These are phyloP conservation scores for Ceratitis capitata DNA, from an alignment of 1,140 invertebrate species.

Conservation along the genomic window DNA sequence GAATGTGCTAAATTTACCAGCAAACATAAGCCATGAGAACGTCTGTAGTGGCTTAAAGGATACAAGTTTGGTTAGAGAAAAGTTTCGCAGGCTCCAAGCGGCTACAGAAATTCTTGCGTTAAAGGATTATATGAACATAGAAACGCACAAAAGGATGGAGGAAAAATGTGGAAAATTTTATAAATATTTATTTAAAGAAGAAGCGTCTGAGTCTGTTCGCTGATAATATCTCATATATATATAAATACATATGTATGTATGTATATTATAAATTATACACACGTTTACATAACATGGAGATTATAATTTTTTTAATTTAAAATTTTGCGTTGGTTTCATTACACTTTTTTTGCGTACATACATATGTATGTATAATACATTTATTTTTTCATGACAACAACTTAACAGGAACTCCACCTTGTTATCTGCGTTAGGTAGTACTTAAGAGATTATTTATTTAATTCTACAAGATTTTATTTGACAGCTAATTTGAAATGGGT, in stretches of 20 bases:
- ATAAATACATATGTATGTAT: no score
- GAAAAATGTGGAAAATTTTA: no score
- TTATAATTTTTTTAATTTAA: not conserved
- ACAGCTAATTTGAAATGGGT: not conserved
- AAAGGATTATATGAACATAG: not conserved
- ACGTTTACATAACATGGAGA: not conserved
- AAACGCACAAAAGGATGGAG: no score
- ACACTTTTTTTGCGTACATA: not conserved
- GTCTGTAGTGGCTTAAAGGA: not conserved
- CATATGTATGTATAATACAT: not conserved
- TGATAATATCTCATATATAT: no score
- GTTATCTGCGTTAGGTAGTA: not conserved
- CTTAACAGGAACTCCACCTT: not conserved
- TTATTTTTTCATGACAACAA: not conserved
- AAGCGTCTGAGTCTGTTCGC: no score
- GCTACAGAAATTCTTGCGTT: not conserved
- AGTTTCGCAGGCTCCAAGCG: not conserved
- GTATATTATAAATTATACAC: no score
- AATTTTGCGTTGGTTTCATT: not conserved
- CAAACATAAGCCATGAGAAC: not conserved
- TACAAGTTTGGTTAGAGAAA: not conserved
- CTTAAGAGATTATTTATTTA: not conserved
- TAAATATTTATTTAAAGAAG: no score
- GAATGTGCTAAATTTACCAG: not conserved
- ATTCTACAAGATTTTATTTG: not conserved